A percentile compares a stretch with the other conserved stretches of the same genome.
Evolutionary conservation across 2,113 vertebrate species (phyloP).

Genomic region (Speoplatyrhinus poulsoni): DNA sequence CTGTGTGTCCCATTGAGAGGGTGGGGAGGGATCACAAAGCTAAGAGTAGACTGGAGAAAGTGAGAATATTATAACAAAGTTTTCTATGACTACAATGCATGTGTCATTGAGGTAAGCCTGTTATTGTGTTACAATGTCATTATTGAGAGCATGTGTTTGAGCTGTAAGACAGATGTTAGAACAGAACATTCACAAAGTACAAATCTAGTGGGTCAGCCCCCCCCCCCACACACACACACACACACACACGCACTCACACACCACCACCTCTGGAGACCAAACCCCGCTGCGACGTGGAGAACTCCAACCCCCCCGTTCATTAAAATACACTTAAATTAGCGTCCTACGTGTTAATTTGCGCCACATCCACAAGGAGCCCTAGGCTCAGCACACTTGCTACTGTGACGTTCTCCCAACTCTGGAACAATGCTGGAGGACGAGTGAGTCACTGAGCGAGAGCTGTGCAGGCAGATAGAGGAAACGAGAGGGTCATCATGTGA

Average conservation of each 20-base stretch:
- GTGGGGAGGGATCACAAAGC: neutral
- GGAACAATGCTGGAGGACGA: slow-evolving; percentile 11
- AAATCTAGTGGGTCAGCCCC: too few relatives aligned
- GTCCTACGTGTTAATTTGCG: too few relatives aligned
- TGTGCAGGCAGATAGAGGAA: neutral
- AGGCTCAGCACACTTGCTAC: slow-evolving; percentile 29
- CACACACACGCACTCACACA: too few relatives aligned
- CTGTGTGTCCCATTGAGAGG: neutral
- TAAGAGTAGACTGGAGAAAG: neutral
- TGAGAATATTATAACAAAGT: neutral
- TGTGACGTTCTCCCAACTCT: slow-evolving; percentile 31
- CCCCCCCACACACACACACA: too few relatives aligned
- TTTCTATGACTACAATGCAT: neutral
- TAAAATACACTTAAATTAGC: too few relatives aligned
- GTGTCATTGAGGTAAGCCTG: neutral
- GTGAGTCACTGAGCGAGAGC: neutral
- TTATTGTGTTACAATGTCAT: neutral
- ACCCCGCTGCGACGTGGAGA: too few relatives aligned
- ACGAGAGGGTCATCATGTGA: slow-evolving; percentile 29
- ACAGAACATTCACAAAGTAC: neutral
- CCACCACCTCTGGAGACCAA: too few relatives aligned
- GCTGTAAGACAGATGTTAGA: neutral
- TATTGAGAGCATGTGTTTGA: neutral
- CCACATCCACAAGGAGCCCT: slow-evolving; percentile 1
- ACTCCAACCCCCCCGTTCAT: too few relatives aligned